A percentile compares a stretch with the other conserved stretches of the same genome.
Evolutionary conservation across 2,113 vertebrate genomes (phyloP).

Genomic region (Mobula hypostoma): DNA sequence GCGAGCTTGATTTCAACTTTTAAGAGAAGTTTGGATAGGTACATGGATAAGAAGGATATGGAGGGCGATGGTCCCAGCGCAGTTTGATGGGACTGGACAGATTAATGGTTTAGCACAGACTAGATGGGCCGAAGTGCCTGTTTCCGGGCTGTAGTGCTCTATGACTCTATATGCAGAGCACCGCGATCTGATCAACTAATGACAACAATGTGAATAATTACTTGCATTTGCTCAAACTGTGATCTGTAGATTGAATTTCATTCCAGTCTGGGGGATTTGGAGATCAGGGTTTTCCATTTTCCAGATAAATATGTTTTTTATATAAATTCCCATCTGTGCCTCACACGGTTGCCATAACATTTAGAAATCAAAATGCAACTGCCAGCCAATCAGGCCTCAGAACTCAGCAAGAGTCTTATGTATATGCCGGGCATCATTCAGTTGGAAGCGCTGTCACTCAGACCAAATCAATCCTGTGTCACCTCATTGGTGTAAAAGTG

Average conservation of each 20-base stretch:
- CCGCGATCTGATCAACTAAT: not conserved
- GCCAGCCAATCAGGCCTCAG: not conserved
- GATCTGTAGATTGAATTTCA: constrained; percentile 31
- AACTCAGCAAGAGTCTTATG: not conserved
- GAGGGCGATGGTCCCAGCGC: too few species aligned
- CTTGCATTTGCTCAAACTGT: not conserved
- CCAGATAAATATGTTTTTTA: constrained; percentile 33
- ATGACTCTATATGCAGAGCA: not conserved
- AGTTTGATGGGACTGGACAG: too few species aligned
- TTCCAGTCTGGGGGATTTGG: constrained; percentile 27
- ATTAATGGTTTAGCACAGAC: too few species aligned
- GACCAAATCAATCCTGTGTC: not conserved
- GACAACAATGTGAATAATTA: constrained; percentile 34
- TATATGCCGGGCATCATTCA: not conserved
- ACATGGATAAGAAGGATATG: too few species aligned
- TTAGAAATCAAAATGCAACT: not conserved
- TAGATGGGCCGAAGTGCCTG: too few species aligned
- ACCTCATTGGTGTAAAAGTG: not conserved
- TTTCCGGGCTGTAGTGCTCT: too few species aligned
- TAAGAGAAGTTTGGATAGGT: too few species aligned
- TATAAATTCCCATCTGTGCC: constrained; percentile 32
- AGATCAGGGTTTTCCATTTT: constrained; percentile 33
- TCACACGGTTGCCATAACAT: constrained; percentile 31
- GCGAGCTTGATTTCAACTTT: too few species aligned
- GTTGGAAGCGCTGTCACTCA: not conserved